Percentiles rank a stretch among this genome's conserved stretches.
phyloP scores from a whole-genome alignment of 2,113 vertebrate species.

The Tichodroma muraria region DNA sequence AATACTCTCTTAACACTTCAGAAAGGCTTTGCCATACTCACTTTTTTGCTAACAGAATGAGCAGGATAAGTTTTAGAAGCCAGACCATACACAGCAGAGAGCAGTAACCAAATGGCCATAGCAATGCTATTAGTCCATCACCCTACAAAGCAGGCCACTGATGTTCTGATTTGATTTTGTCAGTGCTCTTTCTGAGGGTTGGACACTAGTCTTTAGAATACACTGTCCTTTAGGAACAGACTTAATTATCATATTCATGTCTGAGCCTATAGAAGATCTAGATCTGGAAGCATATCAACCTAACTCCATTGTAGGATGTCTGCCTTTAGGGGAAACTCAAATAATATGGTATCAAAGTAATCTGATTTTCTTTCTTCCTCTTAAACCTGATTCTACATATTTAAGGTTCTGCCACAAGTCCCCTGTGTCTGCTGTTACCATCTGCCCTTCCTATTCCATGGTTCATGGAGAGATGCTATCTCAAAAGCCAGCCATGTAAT shows the following conservation, averaged over 20 bases:
- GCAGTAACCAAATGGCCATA: background rate
- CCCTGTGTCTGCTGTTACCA: background rate
- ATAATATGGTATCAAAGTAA: background rate
- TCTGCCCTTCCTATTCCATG: background rate
- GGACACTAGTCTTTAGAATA: background rate
- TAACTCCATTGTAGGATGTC: background rate
- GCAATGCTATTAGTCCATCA: background rate
- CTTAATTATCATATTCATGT: background rate
- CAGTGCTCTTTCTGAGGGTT: background rate
- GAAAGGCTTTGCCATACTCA: background rate
- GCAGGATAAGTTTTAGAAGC: background rate
- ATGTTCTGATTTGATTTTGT: background rate
- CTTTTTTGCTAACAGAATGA: background rate
- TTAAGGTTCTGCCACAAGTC: background rate
- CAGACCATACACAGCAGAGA: background rate
- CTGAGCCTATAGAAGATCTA: background rate
- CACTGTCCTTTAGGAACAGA: background rate
- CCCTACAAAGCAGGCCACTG: background rate
- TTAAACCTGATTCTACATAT: background rate
- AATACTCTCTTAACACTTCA: background rate
- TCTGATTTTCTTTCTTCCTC: background rate
- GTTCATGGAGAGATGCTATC: background rate
- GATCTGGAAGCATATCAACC: background rate
- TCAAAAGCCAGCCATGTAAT: background rate
- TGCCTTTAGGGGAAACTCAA: background rate